Base-by-base conservation (phyloP, 1,140 invertebrate species). In the Bilobella aurantiaca region DNA sequence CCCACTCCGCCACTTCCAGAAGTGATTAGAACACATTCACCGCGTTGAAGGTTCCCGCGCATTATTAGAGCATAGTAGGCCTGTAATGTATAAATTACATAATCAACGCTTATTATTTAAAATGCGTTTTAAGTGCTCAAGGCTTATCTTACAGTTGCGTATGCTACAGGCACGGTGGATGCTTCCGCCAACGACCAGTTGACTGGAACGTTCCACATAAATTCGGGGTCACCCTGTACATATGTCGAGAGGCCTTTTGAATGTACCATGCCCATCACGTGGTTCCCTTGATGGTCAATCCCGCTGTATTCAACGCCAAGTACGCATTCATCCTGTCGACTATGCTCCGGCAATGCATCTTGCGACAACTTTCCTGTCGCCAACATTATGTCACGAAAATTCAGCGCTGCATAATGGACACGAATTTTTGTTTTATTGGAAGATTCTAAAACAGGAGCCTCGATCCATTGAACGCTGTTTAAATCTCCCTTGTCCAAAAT, bases 331-430 rank as follows among this genome's bases (percentile, higher is more conserved):
- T 94, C 84, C 69, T 77, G 74, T 18, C 87, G 86, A 42, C 89
- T 77, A 75, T 90, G 83, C 68, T 90, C 90, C 46, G 94, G 93
- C 37, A 98, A 81, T 37, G 94, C 91, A 81, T 98, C 94, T 27
- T 92, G 91, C 29, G 93, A 88, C 34, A 98, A 81, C 79, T 96
- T 95, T 67, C 95, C 95, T 27, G 90, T 92, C 1, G 94, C 93
- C 69, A 98, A 79, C 95, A 98, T 98, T 37, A 98, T 87, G 77
- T 98, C 95, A 65, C 94, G 84, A 86, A 98, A 98, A 78, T 98
- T 98, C 2, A 98, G 82, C 25, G 95, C 87, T 2, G 93, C 87
- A 78, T 93, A 97, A 75, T 94, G 90, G 5, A 98, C 34, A 42
- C 8, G 8, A 18, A 8, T 12, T 8, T 12, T 42, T 42, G 8